phyloP scores from a whole-genome alignment of 1,140 invertebrate species.

The Cepaea nemoralis region DNA sequence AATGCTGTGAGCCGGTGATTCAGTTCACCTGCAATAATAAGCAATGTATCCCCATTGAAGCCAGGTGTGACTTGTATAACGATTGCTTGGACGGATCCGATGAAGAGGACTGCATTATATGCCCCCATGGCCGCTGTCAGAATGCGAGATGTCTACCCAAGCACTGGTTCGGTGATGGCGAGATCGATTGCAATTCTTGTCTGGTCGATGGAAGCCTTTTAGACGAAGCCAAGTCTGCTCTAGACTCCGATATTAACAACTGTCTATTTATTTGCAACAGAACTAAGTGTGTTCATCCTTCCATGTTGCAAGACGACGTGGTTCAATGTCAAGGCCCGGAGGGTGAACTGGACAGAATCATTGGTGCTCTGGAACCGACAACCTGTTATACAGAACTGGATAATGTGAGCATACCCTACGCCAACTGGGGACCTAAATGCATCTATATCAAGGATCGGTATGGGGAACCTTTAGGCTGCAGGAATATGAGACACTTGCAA shows the following conservation, averaged over 20 bases:
- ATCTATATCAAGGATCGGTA: slow-evolving; percentile 8
- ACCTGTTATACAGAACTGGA: neutral
- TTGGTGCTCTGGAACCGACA: slow-evolving; percentile 5
- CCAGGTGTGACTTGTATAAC: slow-evolving; percentile 15
- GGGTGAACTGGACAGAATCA: slow-evolving; percentile 9
- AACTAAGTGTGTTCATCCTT: slow-evolving; percentile 2
- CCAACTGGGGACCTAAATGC: slow-evolving; percentile 31
- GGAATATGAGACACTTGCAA: slow-evolving; percentile 10
- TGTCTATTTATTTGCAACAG: slow-evolving; percentile 25
- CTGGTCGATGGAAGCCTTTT: neutral
- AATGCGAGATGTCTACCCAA: slow-evolving; percentile 13
- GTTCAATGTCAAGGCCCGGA: slow-evolving; percentile 9
- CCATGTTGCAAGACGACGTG: slow-evolving; percentile 7
- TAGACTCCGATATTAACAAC: neutral
- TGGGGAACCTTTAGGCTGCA: neutral
- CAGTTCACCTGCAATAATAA: slow-evolving; percentile 4
- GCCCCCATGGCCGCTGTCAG: neutral
- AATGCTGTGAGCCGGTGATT: neutral
- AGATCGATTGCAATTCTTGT: slow-evolving; percentile 21
- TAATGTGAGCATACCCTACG: neutral
- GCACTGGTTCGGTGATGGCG: slow-evolving; percentile 24
- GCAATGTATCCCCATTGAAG: neutral
- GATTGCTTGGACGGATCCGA: slow-evolving; percentile 17
- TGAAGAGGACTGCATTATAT: slow-evolving; percentile 13
- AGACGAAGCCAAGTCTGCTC: neutral